Evolutionary conservation across 2,888 invertebrate genomes (phyloP).

Genomic region (Danaus chrysippus): DNA sequence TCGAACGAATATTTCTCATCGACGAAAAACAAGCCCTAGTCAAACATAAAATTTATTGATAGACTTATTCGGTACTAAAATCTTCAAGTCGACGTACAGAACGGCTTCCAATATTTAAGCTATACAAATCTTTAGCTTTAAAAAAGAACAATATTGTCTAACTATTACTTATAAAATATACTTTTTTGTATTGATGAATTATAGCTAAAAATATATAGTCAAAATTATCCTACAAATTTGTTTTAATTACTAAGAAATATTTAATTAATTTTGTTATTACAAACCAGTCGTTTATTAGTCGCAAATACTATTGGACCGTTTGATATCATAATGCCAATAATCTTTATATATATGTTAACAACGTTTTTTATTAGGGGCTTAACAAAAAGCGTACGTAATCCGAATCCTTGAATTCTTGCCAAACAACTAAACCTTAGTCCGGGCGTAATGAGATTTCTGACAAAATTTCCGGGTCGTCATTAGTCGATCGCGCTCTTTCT

Average conservation of each 20-base stretch:
- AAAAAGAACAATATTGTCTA: background rate
- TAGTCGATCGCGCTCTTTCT: slow-evolving; percentile 44
- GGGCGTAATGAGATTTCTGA: slow-evolving; percentile 47
- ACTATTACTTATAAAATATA: background rate
- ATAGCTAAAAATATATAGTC: too few species aligned
- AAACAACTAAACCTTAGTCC: slow-evolving; percentile 29
- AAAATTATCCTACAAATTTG: too few species aligned
- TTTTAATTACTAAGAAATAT: too few species aligned
- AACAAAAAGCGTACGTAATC: slow-evolving; percentile 28
- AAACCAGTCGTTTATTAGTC: too few species aligned
- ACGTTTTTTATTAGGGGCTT: slow-evolving; percentile 27
- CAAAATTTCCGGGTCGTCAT: slow-evolving; percentile 56
- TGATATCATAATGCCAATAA: slow-evolving; percentile 1
- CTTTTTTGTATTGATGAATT: too few species aligned
- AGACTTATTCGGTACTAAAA: slow-evolving; percentile 40
- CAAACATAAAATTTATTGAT: slow-evolving; percentile 41
- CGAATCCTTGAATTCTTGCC: slow-evolving; percentile 31
- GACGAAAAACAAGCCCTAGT: slow-evolving; percentile 36
- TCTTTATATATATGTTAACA: slow-evolving; percentile 9
- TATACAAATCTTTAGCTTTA: slow-evolving; percentile 23
- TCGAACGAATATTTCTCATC: slow-evolving; percentile 23
- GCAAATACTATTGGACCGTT: too few species aligned
- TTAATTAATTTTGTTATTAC: too few species aligned
- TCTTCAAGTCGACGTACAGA: slow-evolving; percentile 33
- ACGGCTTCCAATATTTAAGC: slow-evolving; percentile 25